Evolutionary conservation across 1,140 invertebrate species (phyloP), one percentile per base, ranked within the genome.

Genomic region (Euura lappo): DNA sequence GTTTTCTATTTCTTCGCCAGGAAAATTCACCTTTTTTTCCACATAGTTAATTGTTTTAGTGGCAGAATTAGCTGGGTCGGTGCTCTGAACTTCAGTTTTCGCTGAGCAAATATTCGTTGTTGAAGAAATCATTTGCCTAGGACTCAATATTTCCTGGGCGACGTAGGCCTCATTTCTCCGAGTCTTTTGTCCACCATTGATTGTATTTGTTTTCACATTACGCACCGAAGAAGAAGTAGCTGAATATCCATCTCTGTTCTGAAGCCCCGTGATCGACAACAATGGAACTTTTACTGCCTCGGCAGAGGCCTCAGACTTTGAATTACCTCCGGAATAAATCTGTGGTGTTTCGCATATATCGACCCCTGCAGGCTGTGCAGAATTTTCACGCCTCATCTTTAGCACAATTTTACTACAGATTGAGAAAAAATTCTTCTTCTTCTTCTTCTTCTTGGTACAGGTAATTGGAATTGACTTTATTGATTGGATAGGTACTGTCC

Each of bases 61-160:
- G 7, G 3, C 42, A 11, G 44, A 68, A 13, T 68, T 6, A 11
- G 44, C 28, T 68, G 8, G 11, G 2, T 44, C 10, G 8, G 13
- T 68, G 44, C 44, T 3, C 66, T 68, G 66, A 13, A 13, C 66
- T 7, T 69, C 71, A 6, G 44, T 64, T 4, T 65, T 72, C 45
- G 51, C 65, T 3, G 74, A 69, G 71, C 70, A 75, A 0, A 75
- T 60, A 44, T 75, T 75, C 8, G 74, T 75, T 5, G 65, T 47
- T 2, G 74, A 75, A n/a, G 71, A 71, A 42, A 72, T 10, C 6
- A 75, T 2, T 44, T 75, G 43, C 13, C 74, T 72, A 0, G 74
- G 74, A 28, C 74, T 75, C 45, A 75, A 47, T 46, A 75, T 75
- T 43, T 75, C 74, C 47, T 66, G 67, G 28, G 74, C 74, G 66